A percentile compares a stretch with the other conserved stretches of the same genome.
phyloP scores from a whole-genome alignment of 2,888 invertebrate genomes.

The Nymphalis urticae region DNA sequence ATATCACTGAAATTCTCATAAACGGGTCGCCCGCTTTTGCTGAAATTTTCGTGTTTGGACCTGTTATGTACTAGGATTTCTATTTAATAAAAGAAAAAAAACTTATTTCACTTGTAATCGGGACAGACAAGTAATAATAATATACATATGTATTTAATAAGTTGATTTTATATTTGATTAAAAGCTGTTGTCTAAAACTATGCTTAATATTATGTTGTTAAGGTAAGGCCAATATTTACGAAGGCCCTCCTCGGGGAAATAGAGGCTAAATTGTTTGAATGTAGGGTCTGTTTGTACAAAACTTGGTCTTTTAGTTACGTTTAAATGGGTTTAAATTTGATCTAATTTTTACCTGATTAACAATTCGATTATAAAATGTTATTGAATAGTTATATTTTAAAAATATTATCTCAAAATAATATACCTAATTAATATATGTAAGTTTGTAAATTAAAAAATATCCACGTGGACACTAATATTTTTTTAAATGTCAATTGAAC shows the following conservation, averaged over 20 bases:
- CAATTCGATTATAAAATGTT: not conserved
- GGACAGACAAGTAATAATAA: not conserved
- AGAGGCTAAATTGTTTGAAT: conserved; percentile 45
- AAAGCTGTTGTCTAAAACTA: conserved; percentile 17
- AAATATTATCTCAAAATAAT: too few relatives aligned
- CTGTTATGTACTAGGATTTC: too few relatives aligned
- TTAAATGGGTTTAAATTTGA: conserved; percentile 8
- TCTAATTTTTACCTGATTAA: conserved; percentile 2
- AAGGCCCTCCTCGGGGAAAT: conserved; percentile 54
- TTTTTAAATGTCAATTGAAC: too few relatives aligned
- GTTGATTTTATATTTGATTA: conserved; percentile 20
- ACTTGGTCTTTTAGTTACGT: conserved; percentile 28
- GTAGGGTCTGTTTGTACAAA: conserved; percentile 26
- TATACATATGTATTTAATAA: not conserved
- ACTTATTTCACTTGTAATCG: too few relatives aligned
- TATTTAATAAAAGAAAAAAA: too few relatives aligned
- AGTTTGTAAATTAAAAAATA: too few relatives aligned
- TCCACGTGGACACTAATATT: too few relatives aligned
- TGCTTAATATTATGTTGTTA: conserved; percentile 34
- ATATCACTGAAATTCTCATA: too few relatives aligned
- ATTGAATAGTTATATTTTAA: not conserved
- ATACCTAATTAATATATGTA: too few relatives aligned
- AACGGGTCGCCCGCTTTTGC: too few relatives aligned
- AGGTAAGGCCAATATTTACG: conserved; percentile 35
- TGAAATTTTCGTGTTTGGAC: too few relatives aligned